A percentile compares a stretch with the other conserved stretches of the same genome.
These are phyloP conservation scores for Desmodus rotundus DNA, from an alignment of 2,113 vertebrate species.

Conservation along the genomic window DNA sequence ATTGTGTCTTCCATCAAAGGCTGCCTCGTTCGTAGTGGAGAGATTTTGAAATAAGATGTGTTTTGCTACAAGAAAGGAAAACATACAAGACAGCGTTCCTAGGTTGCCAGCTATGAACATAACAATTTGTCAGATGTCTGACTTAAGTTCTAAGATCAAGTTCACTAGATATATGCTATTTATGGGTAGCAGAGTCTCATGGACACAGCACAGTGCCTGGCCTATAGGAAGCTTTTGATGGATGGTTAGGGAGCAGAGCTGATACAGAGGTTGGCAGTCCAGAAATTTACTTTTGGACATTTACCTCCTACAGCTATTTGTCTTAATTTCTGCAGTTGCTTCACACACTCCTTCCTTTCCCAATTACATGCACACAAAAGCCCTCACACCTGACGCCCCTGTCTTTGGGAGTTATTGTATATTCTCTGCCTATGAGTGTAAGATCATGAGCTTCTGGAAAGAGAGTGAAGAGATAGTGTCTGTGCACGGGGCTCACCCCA, in stretches of 20 bases:
- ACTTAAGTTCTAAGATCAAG: not conserved
- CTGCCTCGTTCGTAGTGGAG: not conserved
- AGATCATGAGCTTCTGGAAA: not conserved
- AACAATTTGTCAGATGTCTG: not conserved
- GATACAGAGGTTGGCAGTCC: not conserved
- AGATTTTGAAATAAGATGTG: not conserved
- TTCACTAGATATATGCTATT: not conserved
- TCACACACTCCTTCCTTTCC: not conserved
- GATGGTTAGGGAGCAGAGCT: not conserved
- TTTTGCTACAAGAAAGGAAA: not conserved
- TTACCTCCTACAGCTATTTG: not conserved
- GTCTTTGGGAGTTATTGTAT: not conserved
- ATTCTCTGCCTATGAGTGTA: not conserved
- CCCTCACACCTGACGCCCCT: not conserved
- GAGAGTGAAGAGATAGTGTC: not conserved
- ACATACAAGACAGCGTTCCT: not conserved
- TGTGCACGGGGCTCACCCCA: not conserved
- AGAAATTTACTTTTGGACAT: not conserved
- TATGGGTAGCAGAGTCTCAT: not conserved
- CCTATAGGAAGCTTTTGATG: not conserved
- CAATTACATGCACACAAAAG: not conserved
- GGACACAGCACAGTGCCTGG: not conserved
- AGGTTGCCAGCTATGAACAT: not conserved
- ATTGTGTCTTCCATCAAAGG: not conserved
- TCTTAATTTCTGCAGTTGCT: slow-evolving; percentile 11